phyloP scores from a whole-genome alignment of 2,797 vertebrate species.

The Coilia nasus region DNA sequence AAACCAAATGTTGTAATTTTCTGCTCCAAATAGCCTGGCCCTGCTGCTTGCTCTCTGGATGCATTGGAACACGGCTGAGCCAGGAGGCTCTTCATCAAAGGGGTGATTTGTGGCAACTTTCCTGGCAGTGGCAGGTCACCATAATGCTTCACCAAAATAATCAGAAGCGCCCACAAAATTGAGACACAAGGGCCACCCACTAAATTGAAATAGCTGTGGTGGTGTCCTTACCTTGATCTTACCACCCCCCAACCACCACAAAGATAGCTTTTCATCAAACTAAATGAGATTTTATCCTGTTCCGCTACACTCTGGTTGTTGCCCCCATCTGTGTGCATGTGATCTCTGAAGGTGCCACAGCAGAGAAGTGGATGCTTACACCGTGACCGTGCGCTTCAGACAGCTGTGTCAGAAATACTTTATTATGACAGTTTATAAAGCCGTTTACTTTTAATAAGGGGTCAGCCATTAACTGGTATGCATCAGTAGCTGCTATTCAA shows the following conservation, averaged over 20 bases:
- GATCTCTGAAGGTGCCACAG: background rate
- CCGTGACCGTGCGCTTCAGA: background rate
- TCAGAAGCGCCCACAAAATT: too few species aligned
- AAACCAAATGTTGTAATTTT: background rate
- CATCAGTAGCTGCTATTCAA: background rate
- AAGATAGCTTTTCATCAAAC: constrained; percentile 2
- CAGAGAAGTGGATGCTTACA: background rate
- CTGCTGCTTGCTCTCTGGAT: too few species aligned
- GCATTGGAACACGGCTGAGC: background rate
- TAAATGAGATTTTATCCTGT: background rate
- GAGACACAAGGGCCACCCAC: background rate
- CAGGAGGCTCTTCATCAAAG: background rate
- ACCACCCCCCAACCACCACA: background rate
- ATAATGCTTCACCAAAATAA: background rate
- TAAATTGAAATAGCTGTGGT: background rate
- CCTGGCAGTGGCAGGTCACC: background rate
- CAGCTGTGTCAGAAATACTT: too few species aligned
- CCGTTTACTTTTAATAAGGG: background rate
- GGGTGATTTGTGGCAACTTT: background rate
- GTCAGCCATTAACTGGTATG: background rate
- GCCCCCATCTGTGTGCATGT: background rate
- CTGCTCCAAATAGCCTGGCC: too few species aligned
- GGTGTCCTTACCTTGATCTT: background rate
- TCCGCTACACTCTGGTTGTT: background rate
- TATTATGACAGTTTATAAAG: too few species aligned